phyloP scores from a whole-genome alignment of 2,113 vertebrate genomes.

The Myrmecophaga tridactyla region DNA sequence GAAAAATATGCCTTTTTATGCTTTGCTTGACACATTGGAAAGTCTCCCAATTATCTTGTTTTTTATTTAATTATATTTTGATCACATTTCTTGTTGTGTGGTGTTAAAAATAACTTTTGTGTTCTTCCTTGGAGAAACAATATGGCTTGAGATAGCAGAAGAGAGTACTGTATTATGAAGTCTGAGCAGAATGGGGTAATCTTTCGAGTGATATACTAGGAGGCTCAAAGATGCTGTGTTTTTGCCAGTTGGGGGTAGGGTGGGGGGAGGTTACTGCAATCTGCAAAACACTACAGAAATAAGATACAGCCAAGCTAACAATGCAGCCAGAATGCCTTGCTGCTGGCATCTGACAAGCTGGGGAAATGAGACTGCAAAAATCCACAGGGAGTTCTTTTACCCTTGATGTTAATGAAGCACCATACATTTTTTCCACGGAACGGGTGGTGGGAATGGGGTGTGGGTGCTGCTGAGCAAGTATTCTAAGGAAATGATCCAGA shows the following conservation, averaged over 20 bases:
- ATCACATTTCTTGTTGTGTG: constrained; percentile 57
- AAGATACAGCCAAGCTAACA: constrained; percentile 25
- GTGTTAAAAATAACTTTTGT: constrained; percentile 62
- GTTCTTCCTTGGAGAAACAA: constrained; percentile 43
- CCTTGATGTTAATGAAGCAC: constrained; percentile 35
- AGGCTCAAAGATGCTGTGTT: constrained; percentile 48
- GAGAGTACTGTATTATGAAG: neutral
- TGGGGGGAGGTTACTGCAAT: neutral
- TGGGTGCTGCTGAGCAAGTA: constrained; percentile 27
- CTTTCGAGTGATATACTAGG: constrained; percentile 23
- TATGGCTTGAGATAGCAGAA: neutral
- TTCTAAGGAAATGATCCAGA: constrained; percentile 52
- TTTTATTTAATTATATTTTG: constrained; percentile 50
- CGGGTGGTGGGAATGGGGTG: neutral
- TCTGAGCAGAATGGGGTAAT: constrained; percentile 25
- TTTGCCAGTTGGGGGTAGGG: neutral
- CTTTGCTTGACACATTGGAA: constrained; percentile 20
- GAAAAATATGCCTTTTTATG: neutral
- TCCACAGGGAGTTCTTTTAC: constrained; percentile 34
- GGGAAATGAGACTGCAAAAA: constrained; percentile 63
- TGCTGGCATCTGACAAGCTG: constrained; percentile 60
- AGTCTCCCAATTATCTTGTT: constrained; percentile 45
- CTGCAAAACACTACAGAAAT: constrained; percentile 53
- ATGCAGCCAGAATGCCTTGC: constrained; percentile 34
- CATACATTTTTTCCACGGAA: constrained; percentile 25